Percentiles rank a stretch among this genome's conserved stretches.
These are phyloP conservation scores for Spodoptera exigua DNA, from an alignment of 2,888 invertebrate species.

Conservation along the genomic window DNA sequence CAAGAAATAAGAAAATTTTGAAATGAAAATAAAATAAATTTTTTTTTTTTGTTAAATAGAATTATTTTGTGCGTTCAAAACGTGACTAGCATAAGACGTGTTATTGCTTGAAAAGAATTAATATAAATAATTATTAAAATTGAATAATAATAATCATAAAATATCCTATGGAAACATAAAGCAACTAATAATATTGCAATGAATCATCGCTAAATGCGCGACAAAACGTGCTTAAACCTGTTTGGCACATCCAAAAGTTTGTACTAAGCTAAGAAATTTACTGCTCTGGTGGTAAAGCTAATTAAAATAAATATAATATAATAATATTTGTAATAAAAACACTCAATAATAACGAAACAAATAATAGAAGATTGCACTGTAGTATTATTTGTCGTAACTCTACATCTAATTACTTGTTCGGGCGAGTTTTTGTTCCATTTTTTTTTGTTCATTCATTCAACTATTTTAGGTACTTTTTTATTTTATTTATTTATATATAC, in stretches of 20 bases:
- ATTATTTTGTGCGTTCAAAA: constrained; percentile 85
- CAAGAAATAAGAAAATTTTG: constrained; percentile 66
- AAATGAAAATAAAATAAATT: constrained; percentile 60
- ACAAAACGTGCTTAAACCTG: constrained; percentile 78
- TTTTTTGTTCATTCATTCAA: constrained; percentile 80
- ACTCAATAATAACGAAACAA: constrained; percentile 78
- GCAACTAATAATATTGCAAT: constrained; percentile 74
- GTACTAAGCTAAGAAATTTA: constrained; percentile 86
- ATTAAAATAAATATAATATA: constrained; percentile 80
- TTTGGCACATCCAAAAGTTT: constrained; percentile 87
- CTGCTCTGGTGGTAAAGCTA: constrained; percentile 80
- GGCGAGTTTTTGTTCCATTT: constrained; percentile 88
- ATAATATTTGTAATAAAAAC: constrained; percentile 71
- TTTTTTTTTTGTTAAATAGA: constrained; percentile 72
- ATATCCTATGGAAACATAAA: constrained; percentile 73
- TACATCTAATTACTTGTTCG: constrained; percentile 85
- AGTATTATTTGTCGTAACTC: constrained; percentile 74
- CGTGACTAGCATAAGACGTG: constrained; percentile 88
- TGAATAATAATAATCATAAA: constrained; percentile 61
- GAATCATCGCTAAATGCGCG: constrained; percentile 82
- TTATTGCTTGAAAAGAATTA: constrained; percentile 84
- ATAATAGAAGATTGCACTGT: constrained; percentile 84
- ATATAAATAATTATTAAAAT: constrained; percentile 68
- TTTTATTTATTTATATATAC: constrained; percentile 80
- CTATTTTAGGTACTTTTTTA: constrained; percentile 75